Evolutionary conservation across 2,113 vertebrate species (phyloP).

Genomic region (Holacanthus passer): DNA sequence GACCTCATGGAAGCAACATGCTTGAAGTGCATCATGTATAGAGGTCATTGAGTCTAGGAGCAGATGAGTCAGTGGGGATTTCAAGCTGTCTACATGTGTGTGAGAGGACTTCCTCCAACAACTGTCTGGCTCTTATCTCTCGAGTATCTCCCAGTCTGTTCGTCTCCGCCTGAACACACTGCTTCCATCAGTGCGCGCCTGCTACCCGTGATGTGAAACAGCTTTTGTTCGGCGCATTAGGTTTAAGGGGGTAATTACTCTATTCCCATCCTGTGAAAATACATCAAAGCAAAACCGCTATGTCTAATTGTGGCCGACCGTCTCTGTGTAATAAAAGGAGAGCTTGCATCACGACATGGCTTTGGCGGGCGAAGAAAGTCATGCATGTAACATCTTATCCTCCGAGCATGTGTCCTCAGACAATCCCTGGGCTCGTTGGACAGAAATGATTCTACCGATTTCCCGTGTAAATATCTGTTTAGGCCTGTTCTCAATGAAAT

Average conservation of each 20-base stretch:
- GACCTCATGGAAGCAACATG: slow-evolving; percentile 13
- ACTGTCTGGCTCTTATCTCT: slow-evolving; percentile 42
- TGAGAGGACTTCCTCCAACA: not conserved
- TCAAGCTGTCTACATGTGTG: not conserved
- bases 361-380: slow-evolving; percentile 45
- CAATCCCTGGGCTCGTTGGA: slow-evolving; percentile 4
- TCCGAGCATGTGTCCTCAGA: slow-evolving; percentile 30
- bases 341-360: slow-evolving; percentile 12
- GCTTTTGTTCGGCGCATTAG: slow-evolving; percentile 58
- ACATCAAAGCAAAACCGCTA: slow-evolving; percentile 65
- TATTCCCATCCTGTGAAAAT: slow-evolving; percentile 46
- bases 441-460: slow-evolving; percentile 33
- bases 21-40: slow-evolving; percentile 4
- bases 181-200: slow-evolving; percentile 18
- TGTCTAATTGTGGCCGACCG: slow-evolving; percentile 49
- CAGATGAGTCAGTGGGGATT: slow-evolving; percentile 42
- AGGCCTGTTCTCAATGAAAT: slow-evolving; percentile 68
- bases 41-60: slow-evolving; percentile 10
- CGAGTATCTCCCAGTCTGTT: not conserved
- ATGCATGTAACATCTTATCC: not conserved
- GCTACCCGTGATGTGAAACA: slow-evolving; percentile 57
- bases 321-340: slow-evolving; percentile 27
- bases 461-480: slow-evolving; percentile 64
- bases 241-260: slow-evolving; percentile 58
- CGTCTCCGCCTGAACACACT: not conserved